Evolutionary conservation across 2,113 vertebrate genomes (phyloP).

Genomic region (Leucopsar rothschildi): DNA sequence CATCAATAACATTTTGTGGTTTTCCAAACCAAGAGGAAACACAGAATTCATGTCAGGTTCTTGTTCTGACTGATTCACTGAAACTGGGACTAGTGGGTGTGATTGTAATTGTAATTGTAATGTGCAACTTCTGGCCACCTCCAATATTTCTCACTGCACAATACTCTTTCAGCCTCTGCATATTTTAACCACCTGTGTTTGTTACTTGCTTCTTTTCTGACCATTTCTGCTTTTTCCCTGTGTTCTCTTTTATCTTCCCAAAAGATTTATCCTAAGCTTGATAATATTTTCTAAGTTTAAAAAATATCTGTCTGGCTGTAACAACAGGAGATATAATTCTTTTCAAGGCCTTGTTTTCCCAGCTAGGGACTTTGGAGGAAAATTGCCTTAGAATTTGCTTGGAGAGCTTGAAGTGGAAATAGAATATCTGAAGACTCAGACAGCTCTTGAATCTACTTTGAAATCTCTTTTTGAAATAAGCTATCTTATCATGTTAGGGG

Average conservation of each 20-base stretch:
- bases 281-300: neutral
- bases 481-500: neutral
- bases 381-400: constrained; percentile 7
- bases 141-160: neutral
- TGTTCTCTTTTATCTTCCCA: neutral
- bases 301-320: neutral
- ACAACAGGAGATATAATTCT: neutral
- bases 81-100: neutral
- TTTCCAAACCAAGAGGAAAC: neutral
- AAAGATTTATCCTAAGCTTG: neutral
- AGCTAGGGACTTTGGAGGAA: neutral
- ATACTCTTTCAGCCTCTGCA: neutral
- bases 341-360: constrained; percentile 27
- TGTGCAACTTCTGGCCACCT: neutral
- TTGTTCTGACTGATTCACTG: neutral
- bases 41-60: neutral
- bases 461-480: neutral
- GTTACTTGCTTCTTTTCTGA: neutral
- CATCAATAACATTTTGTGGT: neutral
- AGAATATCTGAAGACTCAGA: neutral
- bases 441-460: constrained; percentile 11
- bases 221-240: neutral
- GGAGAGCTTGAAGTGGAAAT: neutral
- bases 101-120: neutral
- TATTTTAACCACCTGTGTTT: neutral